Percentiles rank a stretch among this genome's conserved stretches.
Evolutionary conservation across 1,140 invertebrate species (phyloP).

Genomic region (Ganaspis sp.): DNA sequence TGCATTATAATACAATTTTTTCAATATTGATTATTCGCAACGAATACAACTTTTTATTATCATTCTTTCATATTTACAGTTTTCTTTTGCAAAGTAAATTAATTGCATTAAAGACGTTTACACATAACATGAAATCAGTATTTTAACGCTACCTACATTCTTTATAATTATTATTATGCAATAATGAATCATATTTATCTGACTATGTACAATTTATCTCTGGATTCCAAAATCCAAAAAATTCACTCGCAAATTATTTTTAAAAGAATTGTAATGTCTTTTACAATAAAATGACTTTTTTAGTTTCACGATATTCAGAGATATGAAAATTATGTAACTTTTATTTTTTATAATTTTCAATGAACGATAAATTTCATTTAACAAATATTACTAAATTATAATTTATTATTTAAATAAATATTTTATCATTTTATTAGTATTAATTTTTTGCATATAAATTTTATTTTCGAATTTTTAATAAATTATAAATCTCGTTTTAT

Average conservation of each 20-base stretch:
- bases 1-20: background rate
- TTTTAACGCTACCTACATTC: conserved; percentile 6
- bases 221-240: background rate
- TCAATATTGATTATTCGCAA: conserved; percentile 13
- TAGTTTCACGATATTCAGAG: conserved; percentile 19
- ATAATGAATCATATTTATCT: background rate
- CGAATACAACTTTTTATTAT: background rate
- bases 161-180: conserved; percentile 17
- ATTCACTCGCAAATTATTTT: background rate
- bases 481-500: no score
- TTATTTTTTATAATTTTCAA: background rate
- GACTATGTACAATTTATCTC: conserved; percentile 22
- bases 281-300: background rate
- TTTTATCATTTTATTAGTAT: no score
- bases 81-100: background rate
- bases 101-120: background rate
- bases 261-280: background rate
- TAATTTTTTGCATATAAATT: no score
- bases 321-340: background rate
- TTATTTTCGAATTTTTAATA: no score
- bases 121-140: conserved; percentile 19
- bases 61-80: conserved; percentile 10
- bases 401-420: no score
- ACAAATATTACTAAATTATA: no score
- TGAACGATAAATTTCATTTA: background rate